Evolutionary conservation across 2,888 invertebrate species (phyloP).

Genomic region (Teleogryllus oceanicus): DNA sequence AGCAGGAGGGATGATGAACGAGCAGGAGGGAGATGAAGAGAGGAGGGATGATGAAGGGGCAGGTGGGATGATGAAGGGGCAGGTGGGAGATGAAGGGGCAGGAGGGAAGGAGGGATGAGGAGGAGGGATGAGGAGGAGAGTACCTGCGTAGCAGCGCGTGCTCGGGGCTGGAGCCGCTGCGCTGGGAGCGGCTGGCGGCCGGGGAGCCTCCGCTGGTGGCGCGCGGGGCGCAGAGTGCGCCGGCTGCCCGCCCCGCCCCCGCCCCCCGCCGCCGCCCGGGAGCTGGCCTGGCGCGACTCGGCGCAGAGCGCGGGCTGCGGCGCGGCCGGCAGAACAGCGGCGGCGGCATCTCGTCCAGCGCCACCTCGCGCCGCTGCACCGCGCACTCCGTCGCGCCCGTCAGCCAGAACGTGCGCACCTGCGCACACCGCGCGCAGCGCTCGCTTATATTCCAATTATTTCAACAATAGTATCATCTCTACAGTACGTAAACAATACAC

Average conservation of each 20-base stretch:
- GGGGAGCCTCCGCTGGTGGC: slow-evolving; percentile 47
- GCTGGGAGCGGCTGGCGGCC: slow-evolving; percentile 23
- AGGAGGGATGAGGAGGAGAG: too few species aligned
- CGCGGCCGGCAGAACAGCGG: slow-evolving; percentile 81
- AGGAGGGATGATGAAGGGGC: too few species aligned
- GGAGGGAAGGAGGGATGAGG: too few species aligned
- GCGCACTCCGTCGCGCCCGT: slow-evolving; percentile 76
- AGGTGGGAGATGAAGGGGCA: too few species aligned
- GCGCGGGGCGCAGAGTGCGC: slow-evolving; percentile 62
- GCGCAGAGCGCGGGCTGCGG: slow-evolving; percentile 71
- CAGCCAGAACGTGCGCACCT: slow-evolving; percentile 69
- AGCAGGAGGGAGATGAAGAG: too few species aligned
- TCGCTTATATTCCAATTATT: too few species aligned
- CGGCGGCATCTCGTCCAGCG: slow-evolving; percentile 66
- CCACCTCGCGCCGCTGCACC: slow-evolving; percentile 65
- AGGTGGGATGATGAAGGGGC: too few species aligned
- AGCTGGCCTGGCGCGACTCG: slow-evolving; percentile 71
- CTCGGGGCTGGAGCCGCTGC: slow-evolving; percentile 50
- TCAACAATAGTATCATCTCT: too few species aligned
- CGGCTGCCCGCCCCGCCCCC: slow-evolving; percentile 54
- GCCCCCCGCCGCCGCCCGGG: slow-evolving; percentile 52
- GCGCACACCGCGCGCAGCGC: neutral
- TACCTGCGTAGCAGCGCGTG: slow-evolving; percentile 39
- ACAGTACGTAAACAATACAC: too few species aligned
- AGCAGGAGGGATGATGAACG: too few species aligned